A percentile compares a stretch with the other conserved stretches of the same genome.
Evolutionary conservation across 2,113 vertebrate genomes (phyloP).

Genomic region (Corynorhinus townsendii): DNA sequence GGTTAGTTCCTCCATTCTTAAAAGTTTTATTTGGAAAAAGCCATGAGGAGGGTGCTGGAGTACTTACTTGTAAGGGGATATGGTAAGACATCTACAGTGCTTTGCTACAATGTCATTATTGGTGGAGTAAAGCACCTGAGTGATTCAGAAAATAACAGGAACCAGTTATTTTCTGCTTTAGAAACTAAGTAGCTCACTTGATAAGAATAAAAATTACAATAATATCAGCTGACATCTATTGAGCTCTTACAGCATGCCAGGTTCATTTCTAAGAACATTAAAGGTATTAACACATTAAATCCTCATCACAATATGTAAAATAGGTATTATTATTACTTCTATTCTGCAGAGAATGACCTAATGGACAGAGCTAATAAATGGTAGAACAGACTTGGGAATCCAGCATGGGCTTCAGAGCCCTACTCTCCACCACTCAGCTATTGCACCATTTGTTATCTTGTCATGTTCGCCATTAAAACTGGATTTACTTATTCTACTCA

Average conservation of each 20-base stretch:
- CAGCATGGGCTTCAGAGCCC: not conserved
- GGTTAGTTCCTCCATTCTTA: not conserved
- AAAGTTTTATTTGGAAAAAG: not conserved
- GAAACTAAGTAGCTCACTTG: not conserved
- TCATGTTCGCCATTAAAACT: not conserved
- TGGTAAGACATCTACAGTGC: not conserved
- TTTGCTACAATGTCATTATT: not conserved
- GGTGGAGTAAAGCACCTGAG: not conserved
- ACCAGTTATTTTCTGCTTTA: not conserved
- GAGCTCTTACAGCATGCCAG: not conserved
- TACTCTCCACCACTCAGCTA: not conserved
- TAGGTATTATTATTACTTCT: not conserved
- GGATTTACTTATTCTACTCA: not conserved
- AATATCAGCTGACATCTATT: not conserved
- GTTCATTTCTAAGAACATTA: not conserved
- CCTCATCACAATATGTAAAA: not conserved
- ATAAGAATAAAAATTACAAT: not conserved
- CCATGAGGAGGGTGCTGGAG: not conserved
- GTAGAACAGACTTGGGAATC: not conserved
- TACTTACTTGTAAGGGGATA: not conserved
- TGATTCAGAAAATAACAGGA: not conserved
- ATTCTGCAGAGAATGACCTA: not conserved
- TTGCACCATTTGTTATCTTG: not conserved
- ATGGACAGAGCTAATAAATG: not conserved
- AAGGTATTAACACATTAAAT: not conserved